These are phyloP conservation scores for Drosophila parabipectinata DNA, from an alignment of 1,140 invertebrate species.

Conservation along the genomic window DNA sequence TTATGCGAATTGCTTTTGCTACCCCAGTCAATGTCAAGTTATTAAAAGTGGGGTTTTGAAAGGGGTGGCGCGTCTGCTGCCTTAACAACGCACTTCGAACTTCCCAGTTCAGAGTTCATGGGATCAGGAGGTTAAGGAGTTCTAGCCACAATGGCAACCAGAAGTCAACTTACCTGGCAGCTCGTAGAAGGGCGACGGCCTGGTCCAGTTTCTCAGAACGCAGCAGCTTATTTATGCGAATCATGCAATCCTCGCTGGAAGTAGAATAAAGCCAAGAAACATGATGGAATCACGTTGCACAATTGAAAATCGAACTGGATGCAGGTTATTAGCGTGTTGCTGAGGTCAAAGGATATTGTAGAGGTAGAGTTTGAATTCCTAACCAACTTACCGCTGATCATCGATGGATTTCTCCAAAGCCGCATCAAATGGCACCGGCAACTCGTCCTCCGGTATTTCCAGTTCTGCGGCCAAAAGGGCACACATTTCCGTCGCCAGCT, in stretches of 20 bases:
- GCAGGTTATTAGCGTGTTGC: not conserved
- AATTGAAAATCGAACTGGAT: conserved; percentile 23
- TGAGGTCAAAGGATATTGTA: not conserved
- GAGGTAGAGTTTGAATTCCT: not conserved
- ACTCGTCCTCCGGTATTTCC: conserved; percentile 85
- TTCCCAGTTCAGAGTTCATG: conserved; percentile 4
- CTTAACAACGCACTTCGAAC: conserved; percentile 22
- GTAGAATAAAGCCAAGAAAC: conserved; percentile 58
- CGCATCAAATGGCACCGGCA: conserved; percentile 93
- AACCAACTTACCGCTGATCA: conserved; percentile 91
- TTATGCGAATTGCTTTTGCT: conserved; percentile 77
- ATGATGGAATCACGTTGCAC: conserved; percentile 26
- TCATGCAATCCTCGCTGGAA: conserved; percentile 93
- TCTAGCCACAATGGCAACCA: not conserved
- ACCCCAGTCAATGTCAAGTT: conserved; percentile 77
- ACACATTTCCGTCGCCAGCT: conserved; percentile 88
- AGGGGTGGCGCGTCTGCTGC: conserved; percentile 51
- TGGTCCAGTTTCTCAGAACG: conserved; percentile 89
- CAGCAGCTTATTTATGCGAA: conserved; percentile 92
- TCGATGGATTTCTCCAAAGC: conserved; percentile 92
- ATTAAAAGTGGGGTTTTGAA: conserved; percentile 67
- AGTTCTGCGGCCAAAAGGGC: conserved; percentile 86
- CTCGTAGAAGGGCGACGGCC: conserved; percentile 92
- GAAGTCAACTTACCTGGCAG: conserved; percentile 89
- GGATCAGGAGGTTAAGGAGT: not conserved